Conservation (phyloP, 2,888 invertebrate species). For the Oegoconia quadripuncta region DNA sequence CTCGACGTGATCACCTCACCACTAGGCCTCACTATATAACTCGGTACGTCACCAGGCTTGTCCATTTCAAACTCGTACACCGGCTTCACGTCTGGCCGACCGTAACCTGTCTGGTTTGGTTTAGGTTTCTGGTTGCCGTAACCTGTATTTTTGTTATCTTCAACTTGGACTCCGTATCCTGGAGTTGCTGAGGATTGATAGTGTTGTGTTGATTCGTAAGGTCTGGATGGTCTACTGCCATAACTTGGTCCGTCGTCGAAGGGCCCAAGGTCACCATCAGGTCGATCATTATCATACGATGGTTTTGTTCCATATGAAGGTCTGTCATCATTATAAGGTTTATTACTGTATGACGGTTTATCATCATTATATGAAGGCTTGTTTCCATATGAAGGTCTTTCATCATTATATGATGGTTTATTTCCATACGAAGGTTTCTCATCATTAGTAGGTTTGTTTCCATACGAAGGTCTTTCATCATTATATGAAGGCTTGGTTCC, state of each 20-base stretch:
- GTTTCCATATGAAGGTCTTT: too few species aligned
- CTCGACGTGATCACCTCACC: conserved; percentile 59
- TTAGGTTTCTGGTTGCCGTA: conserved; percentile 15
- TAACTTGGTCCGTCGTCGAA: conserved; percentile 8
- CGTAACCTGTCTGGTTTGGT: conserved; percentile 19
- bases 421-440: conserved; percentile 23
- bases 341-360: conserved; percentile 17
- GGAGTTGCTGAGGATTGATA: background rate
- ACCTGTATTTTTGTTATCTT: background rate
- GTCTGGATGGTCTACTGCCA: too few species aligned
- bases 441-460: conserved; percentile 7
- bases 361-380: conserved; percentile 17
- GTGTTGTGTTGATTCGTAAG: background rate
- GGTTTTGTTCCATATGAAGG: conserved; percentile 13
- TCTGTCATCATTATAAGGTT: conserved; percentile 18
- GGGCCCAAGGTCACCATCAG: conserved; percentile 13
- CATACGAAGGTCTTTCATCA: conserved; percentile 22
- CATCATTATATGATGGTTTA: conserved; percentile 19
- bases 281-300: conserved; percentile 10
- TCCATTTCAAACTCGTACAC: conserved; percentile 63
- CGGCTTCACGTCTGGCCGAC: conserved; percentile 48
- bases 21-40: conserved; percentile 49
- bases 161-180: conserved; percentile 7
- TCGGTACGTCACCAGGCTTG: conserved; percentile 47
- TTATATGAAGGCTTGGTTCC: conserved; percentile 21